Percentiles rank a stretch among this genome's conserved stretches.
Evolutionary conservation across 1,140 invertebrate genomes (phyloP).

Genomic region (Gyrodactylus bullatarudis): DNA sequence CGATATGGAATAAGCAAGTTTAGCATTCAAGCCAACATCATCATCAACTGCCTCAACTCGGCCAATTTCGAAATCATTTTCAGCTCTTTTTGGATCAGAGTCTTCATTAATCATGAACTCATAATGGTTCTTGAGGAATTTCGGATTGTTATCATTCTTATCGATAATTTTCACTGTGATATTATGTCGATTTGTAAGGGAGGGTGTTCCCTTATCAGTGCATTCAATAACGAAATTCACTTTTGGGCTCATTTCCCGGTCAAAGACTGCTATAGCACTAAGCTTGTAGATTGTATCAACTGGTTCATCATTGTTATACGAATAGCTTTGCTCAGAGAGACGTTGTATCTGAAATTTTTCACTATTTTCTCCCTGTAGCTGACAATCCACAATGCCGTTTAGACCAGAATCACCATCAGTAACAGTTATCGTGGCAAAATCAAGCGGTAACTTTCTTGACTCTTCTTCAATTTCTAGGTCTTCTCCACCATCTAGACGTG

Average conservation of each 20-base stretch:
- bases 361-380: neutral
- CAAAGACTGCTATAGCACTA: neutral
- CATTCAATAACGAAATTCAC: neutral
- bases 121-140: neutral
- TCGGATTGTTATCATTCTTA: conserved; percentile 1
- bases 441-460: neutral
- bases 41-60: neutral
- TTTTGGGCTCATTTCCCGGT: neutral
- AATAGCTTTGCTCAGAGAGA: neutral
- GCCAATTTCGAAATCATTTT: neutral
- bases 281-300: neutral
- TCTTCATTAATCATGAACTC: neutral
- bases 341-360: neutral
- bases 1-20: neutral
- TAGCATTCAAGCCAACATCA: neutral
- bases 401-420: neutral
- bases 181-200: neutral
- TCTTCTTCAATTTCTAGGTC: neutral
- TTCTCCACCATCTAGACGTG: neutral
- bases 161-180: neutral
- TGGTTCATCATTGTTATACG: neutral
- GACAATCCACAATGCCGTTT: neutral
- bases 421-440: neutral
- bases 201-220: neutral
- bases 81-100: neutral